Base-by-base conservation (phyloP, 2,797 vertebrate genomes). In the Emys orbicularis region DNA sequence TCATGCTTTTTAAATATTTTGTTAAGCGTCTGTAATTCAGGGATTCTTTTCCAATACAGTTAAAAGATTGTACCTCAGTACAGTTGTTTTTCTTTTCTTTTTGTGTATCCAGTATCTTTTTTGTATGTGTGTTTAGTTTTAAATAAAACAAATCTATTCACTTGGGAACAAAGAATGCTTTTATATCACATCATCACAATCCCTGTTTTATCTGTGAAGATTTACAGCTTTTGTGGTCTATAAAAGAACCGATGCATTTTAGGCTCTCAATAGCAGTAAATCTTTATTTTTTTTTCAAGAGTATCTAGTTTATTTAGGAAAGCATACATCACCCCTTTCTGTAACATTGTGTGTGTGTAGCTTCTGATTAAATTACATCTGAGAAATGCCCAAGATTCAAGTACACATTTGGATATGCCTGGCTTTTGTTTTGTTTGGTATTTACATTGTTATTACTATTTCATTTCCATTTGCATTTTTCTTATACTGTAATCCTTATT, bases 121-220 rank as follows among this genome's bases (percentile, higher is more conserved):
- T 95, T 95, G 96, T 84, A 95, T 86, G 92, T 90, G 93, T 83
- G 25, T 97, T 74, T 88, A 91, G 91, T 72, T 65, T 98, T 96
- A 97, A 97, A 94, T 96, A 96, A 97, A 98, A 97, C 94, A 95
- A 96, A 94, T 95, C 90, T 96, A 97, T 96, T 97, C 95, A 89
- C 88, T 83, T 90, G 94, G 96, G 95, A 89, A 90, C 95, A 96
- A 96, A 98, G 97, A 91, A 90, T 89, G 96, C 94, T 98, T 97
- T 98, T 90, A 56, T 94, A 94, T 97, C 96, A 72, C 90, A 93
- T 94, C 89, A 92, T 97, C 79, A 52, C 19, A 81, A 95, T 95
- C 88, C 84, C 74, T 9, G 90, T 92, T 84, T 96, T 94, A 97
- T 94, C 97, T 96, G 88, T 6, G 79, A 90, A 92, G 96, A 97